Evolutionary conservation across 1,140 invertebrate species (phyloP), one percentile per base, ranked within the genome.

Genomic region (Zaprionus vittiger): DNA sequence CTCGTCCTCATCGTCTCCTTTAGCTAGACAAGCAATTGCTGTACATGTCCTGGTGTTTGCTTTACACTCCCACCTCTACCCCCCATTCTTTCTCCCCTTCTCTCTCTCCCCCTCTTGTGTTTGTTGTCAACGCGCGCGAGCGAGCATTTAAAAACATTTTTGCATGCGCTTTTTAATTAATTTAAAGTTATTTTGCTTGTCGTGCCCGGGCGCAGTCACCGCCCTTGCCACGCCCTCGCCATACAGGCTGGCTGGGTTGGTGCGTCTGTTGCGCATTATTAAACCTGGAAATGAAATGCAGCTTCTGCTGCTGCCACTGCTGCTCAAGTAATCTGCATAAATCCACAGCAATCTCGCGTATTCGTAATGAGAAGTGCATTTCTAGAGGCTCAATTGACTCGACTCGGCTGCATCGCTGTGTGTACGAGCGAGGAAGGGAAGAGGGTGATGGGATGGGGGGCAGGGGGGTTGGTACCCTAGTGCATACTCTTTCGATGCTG

Each of bases 171-270:
- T 89, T 89, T 89, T 90, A 89, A 89, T 89, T 89, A 89, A 89
- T 89, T 89, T 90, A 89, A 89, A 90, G 85, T 89, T 89, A 89
- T 89, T 89, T 90, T 77, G 69, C 81, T 83, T 90, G 85, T 77
- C 67, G 79, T 55, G 66, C 47, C 55, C 59, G 24, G 47, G 55
- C 44, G 28, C 41, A 20, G 26, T 54, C 55, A 6, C 44, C 11
- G 66, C 34, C 17, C 14, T 9, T 12, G 41, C 41, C 61, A 64
- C n/a, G 6, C 22, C 15, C 14, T 11, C 11, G 6, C 14, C 28
- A 3, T 14, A 47, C 22, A 54, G 26, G 24, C 64, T 11, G 34
- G 7, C 20, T 20, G 68, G 24, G 14, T 14, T 14, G 41, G 5
- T 44, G 7, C 67, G 54, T 17, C 67, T 38, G 60, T 67, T 65